Conservation (phyloP, 92 coral and sea anemone species). For the Ricordea florida region DNA sequence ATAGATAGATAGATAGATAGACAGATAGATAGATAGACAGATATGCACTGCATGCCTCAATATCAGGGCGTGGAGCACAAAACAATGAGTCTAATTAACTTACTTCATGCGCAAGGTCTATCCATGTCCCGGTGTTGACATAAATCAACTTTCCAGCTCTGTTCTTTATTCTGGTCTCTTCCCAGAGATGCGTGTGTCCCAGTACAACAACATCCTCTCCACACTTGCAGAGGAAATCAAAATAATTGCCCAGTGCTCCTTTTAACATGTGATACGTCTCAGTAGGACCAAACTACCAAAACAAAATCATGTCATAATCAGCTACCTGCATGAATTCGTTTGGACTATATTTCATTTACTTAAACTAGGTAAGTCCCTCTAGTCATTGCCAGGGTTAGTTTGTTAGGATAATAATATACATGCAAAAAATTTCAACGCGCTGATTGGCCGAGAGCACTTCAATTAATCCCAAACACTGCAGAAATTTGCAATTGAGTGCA, state of each 20-base stretch:
- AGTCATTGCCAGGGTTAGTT: too few relatives aligned
- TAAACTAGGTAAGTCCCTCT: too few relatives aligned
- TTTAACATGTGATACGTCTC: conserved; percentile 6
- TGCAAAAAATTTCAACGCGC: too few relatives aligned
- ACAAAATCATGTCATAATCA: too few relatives aligned
- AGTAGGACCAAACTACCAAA: conserved; percentile 43
- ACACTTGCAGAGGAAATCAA: conserved; percentile 18
- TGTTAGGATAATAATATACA: too few relatives aligned
- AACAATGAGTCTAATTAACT: background rate
- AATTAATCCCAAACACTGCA: too few relatives aligned
- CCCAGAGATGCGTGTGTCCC: conserved; percentile 40
- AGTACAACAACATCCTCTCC: conserved; percentile 37
- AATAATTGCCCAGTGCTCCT: conserved; percentile 21
- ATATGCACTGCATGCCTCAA: background rate
- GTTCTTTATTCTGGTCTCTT: background rate
- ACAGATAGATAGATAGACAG: too few relatives aligned
- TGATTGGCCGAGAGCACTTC: too few relatives aligned
- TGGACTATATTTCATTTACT: background rate
- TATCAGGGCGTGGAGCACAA: background rate
- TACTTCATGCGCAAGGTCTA: conserved; percentile 28
- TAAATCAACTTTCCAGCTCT: conserved; percentile 17
- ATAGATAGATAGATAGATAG: too few relatives aligned
- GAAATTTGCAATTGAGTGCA: too few relatives aligned
- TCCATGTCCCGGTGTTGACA: conserved; percentile 39
- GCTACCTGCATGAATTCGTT: too few relatives aligned